Evolutionary conservation across 2,113 vertebrate species (phyloP), one percentile per base, ranked within the genome.

Genomic region (Otis tarda): DNA sequence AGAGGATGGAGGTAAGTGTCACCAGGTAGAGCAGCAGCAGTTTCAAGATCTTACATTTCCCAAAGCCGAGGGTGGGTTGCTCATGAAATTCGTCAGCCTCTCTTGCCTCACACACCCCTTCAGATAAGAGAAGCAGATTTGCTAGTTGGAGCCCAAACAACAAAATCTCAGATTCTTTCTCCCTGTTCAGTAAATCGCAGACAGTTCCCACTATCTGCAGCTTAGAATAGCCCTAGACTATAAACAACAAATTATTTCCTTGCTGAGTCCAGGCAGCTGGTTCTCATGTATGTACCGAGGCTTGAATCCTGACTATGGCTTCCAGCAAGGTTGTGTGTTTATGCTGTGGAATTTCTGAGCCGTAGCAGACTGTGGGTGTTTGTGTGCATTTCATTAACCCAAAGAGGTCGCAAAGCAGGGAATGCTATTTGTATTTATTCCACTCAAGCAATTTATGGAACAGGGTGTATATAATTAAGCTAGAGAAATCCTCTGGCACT

Each of bases 311-410:
- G 56, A 53, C 53, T 65, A 4, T 5, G 8, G 92, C 93, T 95
- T 96, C 91, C 89, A 89, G 89, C 22, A 4, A 89, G 59, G 47
- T 53, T 97, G 43, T 95, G 63, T 95, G 91, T 96, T 96, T 94
- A 68, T 90, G 52, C 87, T 92, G 91, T 89, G 84, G 87, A 95
- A 95, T 95, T 96, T 91, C 86, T 93, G 82, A 96, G 93, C 90
- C 19, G 0, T n/a, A 82, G 83, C 83, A 76, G 83, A 59, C 95
- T 53, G 90, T 92, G 87, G 92, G 95, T 91, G 94, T 94, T 93
- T 95, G 78, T 95, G 71, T 95, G 92, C 68, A 70, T 97, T 96
- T 91, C 94, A 92, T 97, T 97, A 95, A 96, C 94, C 95, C 78
- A 67, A n/a, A 90, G 94, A 86, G 89, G 92, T 94, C 84, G 71